Conservation (phyloP, 2,797 vertebrate genomes). For the Acestrorhynchus altus region DNA sequence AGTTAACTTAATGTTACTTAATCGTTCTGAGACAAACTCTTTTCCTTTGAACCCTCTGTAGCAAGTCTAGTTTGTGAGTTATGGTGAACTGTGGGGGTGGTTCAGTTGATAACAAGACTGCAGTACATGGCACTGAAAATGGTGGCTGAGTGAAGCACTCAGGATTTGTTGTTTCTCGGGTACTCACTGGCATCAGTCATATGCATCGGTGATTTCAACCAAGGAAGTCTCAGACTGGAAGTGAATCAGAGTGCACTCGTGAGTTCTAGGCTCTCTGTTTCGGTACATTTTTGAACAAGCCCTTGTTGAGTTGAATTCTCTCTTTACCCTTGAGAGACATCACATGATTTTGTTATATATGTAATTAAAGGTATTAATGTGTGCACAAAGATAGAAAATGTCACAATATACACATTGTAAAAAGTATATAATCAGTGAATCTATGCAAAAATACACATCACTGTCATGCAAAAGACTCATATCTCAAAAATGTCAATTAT, state of each 20-base stretch:
- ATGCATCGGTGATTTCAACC: background rate
- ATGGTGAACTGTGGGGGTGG: background rate
- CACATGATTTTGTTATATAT: too few species aligned
- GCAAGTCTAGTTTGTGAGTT: background rate
- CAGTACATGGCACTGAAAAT: background rate
- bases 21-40: background rate
- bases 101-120: background rate
- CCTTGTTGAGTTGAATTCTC: background rate
- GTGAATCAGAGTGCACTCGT: background rate
- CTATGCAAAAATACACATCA: too few species aligned
- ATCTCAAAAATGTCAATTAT: too few species aligned
- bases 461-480: too few species aligned
- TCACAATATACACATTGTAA: too few species aligned
- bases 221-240: background rate
- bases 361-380: too few species aligned
- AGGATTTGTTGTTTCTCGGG: background rate
- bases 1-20: too few species aligned
- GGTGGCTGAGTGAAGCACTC: background rate
- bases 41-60: background rate
- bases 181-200: background rate
- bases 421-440: too few species aligned
- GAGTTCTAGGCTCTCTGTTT: background rate
- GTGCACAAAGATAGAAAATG: too few species aligned
- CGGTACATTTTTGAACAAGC: background rate
- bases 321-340: background rate